phyloP scores from a whole-genome alignment of 2,797 vertebrate species.

The Oreochromis grahami region DNA sequence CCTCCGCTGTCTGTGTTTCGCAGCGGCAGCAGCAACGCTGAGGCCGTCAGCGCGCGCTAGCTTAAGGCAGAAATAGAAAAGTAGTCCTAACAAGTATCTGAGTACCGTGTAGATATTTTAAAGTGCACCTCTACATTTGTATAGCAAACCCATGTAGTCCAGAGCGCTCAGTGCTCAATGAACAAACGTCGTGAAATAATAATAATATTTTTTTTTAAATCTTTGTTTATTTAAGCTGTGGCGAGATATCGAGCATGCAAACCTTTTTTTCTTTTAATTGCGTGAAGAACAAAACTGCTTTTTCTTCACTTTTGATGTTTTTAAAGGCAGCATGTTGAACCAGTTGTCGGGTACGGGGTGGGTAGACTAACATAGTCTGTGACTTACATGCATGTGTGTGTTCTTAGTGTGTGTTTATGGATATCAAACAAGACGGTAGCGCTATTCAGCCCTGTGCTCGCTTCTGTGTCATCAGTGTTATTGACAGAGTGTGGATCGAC shows the following conservation, averaged over 20 bases:
- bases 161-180: slow-evolving; percentile 1
- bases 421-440: slow-evolving; percentile 10
- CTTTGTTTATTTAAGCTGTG: slow-evolving; percentile 43
- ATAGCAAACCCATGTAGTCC: slow-evolving; percentile 17
- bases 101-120: slow-evolving; percentile 36
- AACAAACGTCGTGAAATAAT: slow-evolving; percentile 35
- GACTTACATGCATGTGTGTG: slow-evolving; percentile 50
- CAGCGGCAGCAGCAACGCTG: not conserved
- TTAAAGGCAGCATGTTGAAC: slow-evolving; percentile 66
- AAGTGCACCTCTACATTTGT: slow-evolving; percentile 25
- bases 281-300: slow-evolving; percentile 10
- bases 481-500: slow-evolving; percentile 11
- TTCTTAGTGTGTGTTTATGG: slow-evolving; percentile 33
- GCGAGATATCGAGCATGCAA: slow-evolving; percentile 62
- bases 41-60: not conserved
- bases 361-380: slow-evolving; percentile 49
- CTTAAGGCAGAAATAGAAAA: not conserved
- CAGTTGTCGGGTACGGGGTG: slow-evolving; percentile 3
- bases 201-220: not conserved
- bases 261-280: slow-evolving; percentile 6
- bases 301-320: slow-evolving; percentile 61
- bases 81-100: slow-evolving; percentile 19
- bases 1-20: slow-evolving; percentile 3
- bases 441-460: slow-evolving; percentile 6
- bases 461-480: slow-evolving; percentile 44